Conservation (phyloP, 2,113 vertebrate species). For the Zosterops hypoxanthus region DNA sequence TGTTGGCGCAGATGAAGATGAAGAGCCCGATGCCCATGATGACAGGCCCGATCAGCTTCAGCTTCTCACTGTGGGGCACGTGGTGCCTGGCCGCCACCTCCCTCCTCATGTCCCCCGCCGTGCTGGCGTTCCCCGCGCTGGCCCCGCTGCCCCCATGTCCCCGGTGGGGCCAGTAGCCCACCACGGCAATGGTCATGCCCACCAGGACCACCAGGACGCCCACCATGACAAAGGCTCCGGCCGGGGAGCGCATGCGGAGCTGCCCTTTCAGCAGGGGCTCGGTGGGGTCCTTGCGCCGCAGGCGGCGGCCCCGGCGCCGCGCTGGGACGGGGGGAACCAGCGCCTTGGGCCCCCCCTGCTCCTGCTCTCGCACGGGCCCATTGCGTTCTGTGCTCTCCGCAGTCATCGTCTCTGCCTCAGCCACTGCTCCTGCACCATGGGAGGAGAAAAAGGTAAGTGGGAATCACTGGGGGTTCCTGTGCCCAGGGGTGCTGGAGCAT, state of each 20-base stretch:
- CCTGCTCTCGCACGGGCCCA: neutral
- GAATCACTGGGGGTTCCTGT: fast-evolving
- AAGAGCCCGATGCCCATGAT: conserved; percentile 97
- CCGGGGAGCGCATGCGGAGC: conserved; percentile 89
- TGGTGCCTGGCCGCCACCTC: conserved; percentile 65
- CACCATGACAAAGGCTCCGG: conserved; percentile 88
- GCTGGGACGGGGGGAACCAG: neutral
- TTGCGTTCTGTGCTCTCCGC: neutral
- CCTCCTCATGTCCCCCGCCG: conserved; percentile 59
- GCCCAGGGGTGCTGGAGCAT: fast-evolving
- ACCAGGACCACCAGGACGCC: conserved; percentile 87
- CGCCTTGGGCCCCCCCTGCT: neutral
- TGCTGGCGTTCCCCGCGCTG: neutral
- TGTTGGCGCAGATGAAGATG: conserved; percentile 98
- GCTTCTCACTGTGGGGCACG: conserved; percentile 81
- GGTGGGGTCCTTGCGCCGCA: conserved; percentile 2
- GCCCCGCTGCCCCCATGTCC: neutral
- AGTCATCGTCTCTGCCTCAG: neutral
- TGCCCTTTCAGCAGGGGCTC: conserved; percentile 77
- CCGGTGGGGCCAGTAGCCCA: conserved; percentile 92
- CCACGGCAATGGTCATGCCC: conserved; percentile 89
- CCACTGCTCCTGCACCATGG: neutral
- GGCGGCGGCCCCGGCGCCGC: neutral
- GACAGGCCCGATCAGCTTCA: conserved; percentile 92
- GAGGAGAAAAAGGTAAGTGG: neutral